Base-by-base conservation (phyloP, 2,797 vertebrate species). In the Parotocinclus haroldoi region DNA sequence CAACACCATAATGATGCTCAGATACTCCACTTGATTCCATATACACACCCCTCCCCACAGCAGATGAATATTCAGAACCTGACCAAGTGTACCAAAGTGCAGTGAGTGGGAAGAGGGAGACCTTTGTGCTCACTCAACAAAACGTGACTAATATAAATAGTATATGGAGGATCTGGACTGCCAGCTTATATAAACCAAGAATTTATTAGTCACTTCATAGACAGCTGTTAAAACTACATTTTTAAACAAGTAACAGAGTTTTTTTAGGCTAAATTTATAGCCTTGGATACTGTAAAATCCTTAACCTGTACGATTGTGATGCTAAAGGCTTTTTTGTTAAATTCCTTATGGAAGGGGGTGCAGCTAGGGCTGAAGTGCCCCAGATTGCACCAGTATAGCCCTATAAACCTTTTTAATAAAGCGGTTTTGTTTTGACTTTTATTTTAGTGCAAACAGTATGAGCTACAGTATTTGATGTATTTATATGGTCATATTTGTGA, bases 91-190 rank as follows among this genome's bases (percentile, higher is more conserved):
- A 38, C 42, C 11, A 18, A 36, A 58, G 55, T 58, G 55, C 37
- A 52, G 54, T 50, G 62, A 66, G 72, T 66, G 57, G 72, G 62
- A 56, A 39, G 72, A 69, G 58, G 60, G 62, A 39, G 67, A 69
- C 63, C 66, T 60, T 53, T 60, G 58, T 62, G 66, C 46, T 61
- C 53, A 51, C 51, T 51, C 50, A 39, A 44, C 40, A 66, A 53
- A 66, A 70, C 66, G 72, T 72, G 53, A 58, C 48, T 57, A 11
- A 40, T 65, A 75, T 75, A 63, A 72, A 71, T 72, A 68, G 70
- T 58, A 63, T 36, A 64, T 37, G 42, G 39, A 63, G 63, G 63
- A 49, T 67, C 68, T 63, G 59, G 27, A 19, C 60, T 56, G 57
- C 50, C 52, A 57, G 57, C 51, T 66, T 68, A 69, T 44, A 61